Evolutionary conservation across 1,140 invertebrate species (phyloP).

Genomic region (Pogonomyrmex californicus): DNA sequence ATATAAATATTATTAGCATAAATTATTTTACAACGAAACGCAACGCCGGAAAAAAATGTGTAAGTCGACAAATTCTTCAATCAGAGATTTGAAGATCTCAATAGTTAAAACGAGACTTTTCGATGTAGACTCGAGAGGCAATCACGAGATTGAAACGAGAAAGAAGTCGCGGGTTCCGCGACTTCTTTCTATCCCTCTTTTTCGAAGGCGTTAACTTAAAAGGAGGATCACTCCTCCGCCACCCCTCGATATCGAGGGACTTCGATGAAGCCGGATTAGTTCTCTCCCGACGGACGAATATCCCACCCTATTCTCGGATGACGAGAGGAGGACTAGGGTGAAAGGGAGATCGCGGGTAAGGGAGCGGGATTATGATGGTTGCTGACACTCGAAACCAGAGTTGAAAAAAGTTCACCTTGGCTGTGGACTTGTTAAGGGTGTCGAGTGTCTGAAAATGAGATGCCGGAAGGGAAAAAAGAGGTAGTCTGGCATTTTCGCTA

Average conservation of each 20-base stretch:
- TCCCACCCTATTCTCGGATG: conserved; percentile 50
- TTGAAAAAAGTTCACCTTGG: conserved; percentile 39
- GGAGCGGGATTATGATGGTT: conserved; percentile 57
- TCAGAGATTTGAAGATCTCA: conserved; percentile 33
- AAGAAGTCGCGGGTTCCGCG: conserved; percentile 24
- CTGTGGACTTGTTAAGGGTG: conserved; percentile 57
- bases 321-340: conserved; percentile 33
- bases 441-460: conserved; percentile 59
- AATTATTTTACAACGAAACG: not conserved
- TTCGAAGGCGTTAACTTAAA: conserved; percentile 64
- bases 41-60: not conserved
- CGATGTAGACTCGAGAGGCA: conserved; percentile 50
- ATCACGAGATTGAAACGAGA: conserved; percentile 51
- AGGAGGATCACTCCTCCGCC: conserved; percentile 35
- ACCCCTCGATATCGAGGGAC: conserved; percentile 61
- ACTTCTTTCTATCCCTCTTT: not conserved
- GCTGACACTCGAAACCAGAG: conserved; percentile 61
- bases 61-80: conserved; percentile 32
- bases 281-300: conserved; percentile 47
- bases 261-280: conserved; percentile 75
- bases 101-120: conserved; percentile 50
- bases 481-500: not conserved
- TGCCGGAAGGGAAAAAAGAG: not conserved
- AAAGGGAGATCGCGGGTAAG: conserved; percentile 18
- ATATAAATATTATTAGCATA: not conserved